phyloP scores from a whole-genome alignment of 1,140 invertebrate species.

The Tenebrio molitor region DNA sequence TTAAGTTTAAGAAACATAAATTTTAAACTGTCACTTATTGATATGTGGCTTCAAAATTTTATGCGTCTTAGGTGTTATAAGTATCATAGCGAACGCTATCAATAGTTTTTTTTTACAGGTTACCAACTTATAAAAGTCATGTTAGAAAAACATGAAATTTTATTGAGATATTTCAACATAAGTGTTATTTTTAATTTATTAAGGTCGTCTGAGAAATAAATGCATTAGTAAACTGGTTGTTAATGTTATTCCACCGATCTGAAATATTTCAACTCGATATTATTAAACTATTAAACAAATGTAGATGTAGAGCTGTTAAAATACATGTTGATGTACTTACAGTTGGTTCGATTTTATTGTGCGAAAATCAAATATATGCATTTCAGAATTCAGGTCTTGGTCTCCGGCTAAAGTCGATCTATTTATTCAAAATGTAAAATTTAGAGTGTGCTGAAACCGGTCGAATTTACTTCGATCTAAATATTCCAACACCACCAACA shows the following conservation, averaged over 20 bases:
- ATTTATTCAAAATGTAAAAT: no score
- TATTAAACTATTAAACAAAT: constrained; percentile 27
- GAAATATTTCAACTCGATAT: constrained; percentile 16
- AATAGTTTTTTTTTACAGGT: constrained; percentile 2
- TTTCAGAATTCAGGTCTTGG: no score
- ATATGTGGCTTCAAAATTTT: background rate
- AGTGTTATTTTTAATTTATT: constrained; percentile 38
- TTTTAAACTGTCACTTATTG: no score
- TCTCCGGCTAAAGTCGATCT: no score
- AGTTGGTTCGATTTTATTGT: no score
- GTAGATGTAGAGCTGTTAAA: constrained; percentile 15
- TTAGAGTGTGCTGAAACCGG: no score
- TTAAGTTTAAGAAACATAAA: no score
- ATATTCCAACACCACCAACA: no score
- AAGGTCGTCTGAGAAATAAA: constrained; percentile 37
- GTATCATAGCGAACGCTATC: background rate
- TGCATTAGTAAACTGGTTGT: constrained; percentile 35
- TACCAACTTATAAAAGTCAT: background rate
- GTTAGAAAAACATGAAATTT: constrained; percentile 29
- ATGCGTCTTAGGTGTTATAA: background rate
- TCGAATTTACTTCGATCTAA: no score
- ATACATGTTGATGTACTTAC: constrained; percentile 10
- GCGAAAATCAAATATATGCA: no score
- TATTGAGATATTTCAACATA: constrained; percentile 36
- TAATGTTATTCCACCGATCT: constrained; percentile 22